Base-by-base conservation (phyloP, 2,113 vertebrate species). In the Corvus cornix region DNA sequence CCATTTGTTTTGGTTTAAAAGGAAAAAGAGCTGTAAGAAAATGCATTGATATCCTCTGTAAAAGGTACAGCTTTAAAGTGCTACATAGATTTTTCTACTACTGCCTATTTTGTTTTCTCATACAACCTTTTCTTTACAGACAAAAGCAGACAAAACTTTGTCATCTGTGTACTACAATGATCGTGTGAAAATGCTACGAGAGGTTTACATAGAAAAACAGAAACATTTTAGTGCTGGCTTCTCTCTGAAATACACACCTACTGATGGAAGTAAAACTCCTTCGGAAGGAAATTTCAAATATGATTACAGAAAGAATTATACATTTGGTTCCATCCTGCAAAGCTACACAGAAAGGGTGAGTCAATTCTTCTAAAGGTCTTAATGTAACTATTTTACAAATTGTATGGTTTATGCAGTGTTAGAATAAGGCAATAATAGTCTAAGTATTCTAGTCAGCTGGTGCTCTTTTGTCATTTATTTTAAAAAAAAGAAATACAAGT, bases 151-250 rank as follows among this genome's bases (percentile, higher is more conserved):
- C 48, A 99, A 99, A 96, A 97, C 84, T 0, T 93, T 98, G 33
- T 98, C 98, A 43, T 98, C 84, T 58, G 98, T 98, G 73, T 90
- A 97, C 88, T 99, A 98, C 64, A 97, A 98, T 13, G 92, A 98
- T 79, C 89, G 98, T 6, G 37, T 95, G 77, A 73, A 87, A 59
- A 51, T 98, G n/a, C 31, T 99, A 37, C 96, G 7, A 53, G 96
- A 97, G 26, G 26, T 99, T n/a, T 67, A 98, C 24, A 44, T 8
- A 4, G 96, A 98, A 13, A 96, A 33, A 4, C 85, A 39, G 1
- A 4, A n/a, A 3, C 21, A 39, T 22, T 31, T 98, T 17, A 87
- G 81, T 6, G 16, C 7, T 21, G 96, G 48, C 6, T 2, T 98
- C 4, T 97, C 98, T 87, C 33, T 99, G 66, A 99, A 99, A 97